Base-by-base conservation (phyloP, 2,797 vertebrate genomes). In the Liasis olivaceus region DNA sequence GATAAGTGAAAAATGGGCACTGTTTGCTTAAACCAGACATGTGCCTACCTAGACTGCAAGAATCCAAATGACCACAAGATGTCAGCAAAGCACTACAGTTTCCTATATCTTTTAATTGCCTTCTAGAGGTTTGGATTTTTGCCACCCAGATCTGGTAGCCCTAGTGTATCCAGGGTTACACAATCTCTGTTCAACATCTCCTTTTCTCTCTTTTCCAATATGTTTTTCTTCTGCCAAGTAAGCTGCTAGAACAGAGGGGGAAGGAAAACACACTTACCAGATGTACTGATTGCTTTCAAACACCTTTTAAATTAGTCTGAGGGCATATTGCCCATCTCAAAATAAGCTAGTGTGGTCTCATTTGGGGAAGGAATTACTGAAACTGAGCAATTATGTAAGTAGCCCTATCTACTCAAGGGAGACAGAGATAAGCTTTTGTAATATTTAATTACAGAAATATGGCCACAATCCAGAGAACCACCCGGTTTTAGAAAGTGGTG, bases 381-480 rank as follows among this genome's bases (percentile, higher is more conserved):
- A 66, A 28, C 13, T 26, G 36, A 9, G 17, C 54, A 22, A 89
- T 28, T 31, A 51, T 15, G 28, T 2, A 62, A 58, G 51, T 11
- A 58, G 15, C 11, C 8, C 26, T 26, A 5, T 28, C 58, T 72
- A 11, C 36, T 15, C 1, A 15, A 62, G 15, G 58, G 47, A 12
- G 26, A 89, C 51, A 36, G 0, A 0, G 0, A 13, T 1, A 0
- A 14, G 26, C 11, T 22, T 51, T 47, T n/a, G 17, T 59, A 13
- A 42, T 42, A 42, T 42, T 2, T 8, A 63, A 54, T 56, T 36
- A 13, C 47, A 22, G 59, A 22, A 58, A 13, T 26, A 58, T 58
- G 47, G 62, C 11, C 31, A 42, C n/a, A 77, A 90, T 26, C 81
- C 81, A 77, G 24, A 13, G 13, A 2, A 26, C 36, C 9, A 42